Conservation (phyloP, 2,113 vertebrate genomes). For the Xenopus borealis region DNA sequence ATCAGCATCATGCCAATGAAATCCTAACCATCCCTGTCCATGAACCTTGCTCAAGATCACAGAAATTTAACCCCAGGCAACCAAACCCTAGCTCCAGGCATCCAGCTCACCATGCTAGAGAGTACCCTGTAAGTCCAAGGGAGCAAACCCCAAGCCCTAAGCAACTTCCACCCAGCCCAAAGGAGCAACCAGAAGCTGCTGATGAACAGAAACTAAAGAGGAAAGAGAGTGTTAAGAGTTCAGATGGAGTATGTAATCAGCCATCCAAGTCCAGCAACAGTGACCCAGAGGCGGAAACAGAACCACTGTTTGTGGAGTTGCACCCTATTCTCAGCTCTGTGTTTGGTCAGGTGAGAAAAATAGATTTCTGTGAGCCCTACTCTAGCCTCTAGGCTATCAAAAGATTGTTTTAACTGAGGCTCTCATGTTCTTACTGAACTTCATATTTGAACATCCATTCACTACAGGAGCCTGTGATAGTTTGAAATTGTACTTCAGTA, state of each 20-base stretch:
- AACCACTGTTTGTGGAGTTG: slow-evolving; percentile 74
- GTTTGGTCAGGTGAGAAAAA: slow-evolving; percentile 89
- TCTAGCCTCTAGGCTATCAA: neutral
- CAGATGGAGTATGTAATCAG: slow-evolving; percentile 15
- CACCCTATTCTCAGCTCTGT: slow-evolving; percentile 87
- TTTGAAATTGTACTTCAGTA: too few species aligned
- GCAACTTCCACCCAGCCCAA: slow-evolving; percentile 50
- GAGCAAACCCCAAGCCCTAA: slow-evolving; percentile 56
- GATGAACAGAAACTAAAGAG: slow-evolving; percentile 43
- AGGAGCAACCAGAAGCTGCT: slow-evolving; percentile 52
- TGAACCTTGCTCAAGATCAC: slow-evolving; percentile 3
- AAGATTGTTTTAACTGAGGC: too few species aligned
- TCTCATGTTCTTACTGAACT: too few species aligned
- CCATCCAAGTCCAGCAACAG: slow-evolving; percentile 59
- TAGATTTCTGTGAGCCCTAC: slow-evolving; percentile 52
- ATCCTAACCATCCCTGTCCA: neutral
- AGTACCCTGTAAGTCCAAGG: slow-evolving; percentile 47
- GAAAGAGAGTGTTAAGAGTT: slow-evolving; percentile 16
- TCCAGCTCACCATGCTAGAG: slow-evolving; percentile 20
- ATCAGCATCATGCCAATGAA: slow-evolving; percentile 18
- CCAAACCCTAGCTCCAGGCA: slow-evolving; percentile 4
- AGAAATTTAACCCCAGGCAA: slow-evolving; percentile 17
- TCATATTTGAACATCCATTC: too few species aligned
- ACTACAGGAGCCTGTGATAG: too few species aligned
- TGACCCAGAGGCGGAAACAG: slow-evolving; percentile 63